Percentiles rank a stretch among this genome's conserved stretches.
Evolutionary conservation across 2,888 invertebrate genomes (phyloP).

Genomic region (Eupithecia subumbrata): DNA sequence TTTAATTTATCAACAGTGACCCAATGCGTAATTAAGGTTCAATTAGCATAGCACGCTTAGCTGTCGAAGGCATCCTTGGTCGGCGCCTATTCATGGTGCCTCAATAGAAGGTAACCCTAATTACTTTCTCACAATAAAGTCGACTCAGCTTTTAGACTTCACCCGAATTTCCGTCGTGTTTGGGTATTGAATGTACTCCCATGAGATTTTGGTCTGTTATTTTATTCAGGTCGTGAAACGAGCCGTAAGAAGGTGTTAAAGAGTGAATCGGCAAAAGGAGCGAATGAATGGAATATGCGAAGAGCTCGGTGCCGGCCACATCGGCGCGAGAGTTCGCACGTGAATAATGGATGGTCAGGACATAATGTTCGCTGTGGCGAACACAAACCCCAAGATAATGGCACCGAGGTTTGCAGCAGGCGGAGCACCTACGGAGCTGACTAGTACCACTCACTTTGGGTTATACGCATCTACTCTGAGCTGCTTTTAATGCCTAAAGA

Average conservation of each 20-base stretch:
- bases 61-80: conserved; percentile 9
- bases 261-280: conserved; percentile 77
- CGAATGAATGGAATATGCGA: conserved; percentile 77
- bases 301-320: conserved; percentile 58
- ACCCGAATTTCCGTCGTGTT: conserved; percentile 55
- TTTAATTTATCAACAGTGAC: not conserved
- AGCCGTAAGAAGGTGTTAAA: conserved; percentile 80
- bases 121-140: conserved; percentile 40
- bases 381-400: conserved; percentile 7
- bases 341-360: conserved; percentile 70
- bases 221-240: conserved; percentile 78
- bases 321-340: conserved; percentile 56
- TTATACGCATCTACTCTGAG: not conserved
- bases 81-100: conserved; percentile 25
- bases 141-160: conserved; percentile 49
- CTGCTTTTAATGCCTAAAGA: not conserved
- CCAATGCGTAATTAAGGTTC: not conserved
- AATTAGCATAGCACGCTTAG: not conserved
- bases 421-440: not conserved
- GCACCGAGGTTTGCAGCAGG: not conserved
- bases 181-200: conserved; percentile 65
- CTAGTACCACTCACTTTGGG: not conserved
- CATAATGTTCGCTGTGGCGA: not conserved
- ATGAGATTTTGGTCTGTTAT: conserved; percentile 67
- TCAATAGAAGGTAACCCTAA: conserved; percentile 36